phyloP scores from a whole-genome alignment of 2,113 vertebrate species.

The Chionis minor region DNA sequence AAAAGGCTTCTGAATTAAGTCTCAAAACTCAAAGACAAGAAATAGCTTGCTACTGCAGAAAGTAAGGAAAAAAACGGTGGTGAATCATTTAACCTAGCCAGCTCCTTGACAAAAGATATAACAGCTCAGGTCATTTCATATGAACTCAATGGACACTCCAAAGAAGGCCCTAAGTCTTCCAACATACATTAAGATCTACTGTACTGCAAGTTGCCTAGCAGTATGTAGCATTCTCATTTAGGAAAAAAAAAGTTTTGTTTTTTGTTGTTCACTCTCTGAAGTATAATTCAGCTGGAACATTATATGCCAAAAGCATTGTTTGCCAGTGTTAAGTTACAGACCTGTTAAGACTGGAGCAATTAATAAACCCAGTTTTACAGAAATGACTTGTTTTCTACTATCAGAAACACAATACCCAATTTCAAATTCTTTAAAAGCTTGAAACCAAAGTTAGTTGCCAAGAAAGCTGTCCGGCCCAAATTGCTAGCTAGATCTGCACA shows the following conservation, averaged over 20 bases:
- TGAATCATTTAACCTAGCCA: not conserved
- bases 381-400: not conserved
- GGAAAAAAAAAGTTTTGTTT: not conserved
- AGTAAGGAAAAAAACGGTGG: not conserved
- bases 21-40: not conserved
- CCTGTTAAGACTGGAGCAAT: not conserved
- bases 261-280: not conserved
- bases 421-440: not conserved
- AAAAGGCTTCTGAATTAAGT: not conserved
- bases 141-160: not conserved
- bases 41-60: not conserved
- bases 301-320: not conserved
- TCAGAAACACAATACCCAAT: not conserved
- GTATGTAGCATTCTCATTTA: not conserved
- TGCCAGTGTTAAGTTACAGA: not conserved
- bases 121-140: not conserved
- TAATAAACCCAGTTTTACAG: not conserved
- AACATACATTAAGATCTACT: not conserved
- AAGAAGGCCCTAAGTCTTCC: not conserved
- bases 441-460: not conserved
- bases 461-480: not conserved
- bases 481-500: not conserved
- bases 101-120: not conserved
- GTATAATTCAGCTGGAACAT: not conserved
- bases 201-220: not conserved